Percentiles rank a stretch among this genome's conserved stretches.
Evolutionary conservation across 2,113 vertebrate species (phyloP).

Genomic region (Cynopterus brachyotis): DNA sequence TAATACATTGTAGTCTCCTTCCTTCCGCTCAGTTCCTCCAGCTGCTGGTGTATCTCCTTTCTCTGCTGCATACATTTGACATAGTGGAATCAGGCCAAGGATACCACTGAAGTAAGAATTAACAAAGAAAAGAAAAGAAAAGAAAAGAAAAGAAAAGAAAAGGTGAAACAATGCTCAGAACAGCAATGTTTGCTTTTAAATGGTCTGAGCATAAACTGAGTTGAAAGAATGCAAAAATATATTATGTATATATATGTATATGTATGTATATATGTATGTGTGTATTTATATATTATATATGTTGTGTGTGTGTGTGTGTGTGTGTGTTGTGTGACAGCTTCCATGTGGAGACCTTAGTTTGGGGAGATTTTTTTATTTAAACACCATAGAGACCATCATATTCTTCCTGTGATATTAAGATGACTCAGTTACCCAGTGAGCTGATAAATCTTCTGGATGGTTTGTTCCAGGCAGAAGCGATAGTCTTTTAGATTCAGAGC

Average conservation of each 20-base stretch:
- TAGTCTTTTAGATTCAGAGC: neutral
- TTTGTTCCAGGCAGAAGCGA: neutral
- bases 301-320: too few species aligned
- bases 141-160: neutral
- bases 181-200: neutral
- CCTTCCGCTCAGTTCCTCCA: slow-evolving; percentile 74
- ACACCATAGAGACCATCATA: neutral
- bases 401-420: neutral
- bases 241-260: neutral
- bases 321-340: neutral
- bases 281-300: too few species aligned
- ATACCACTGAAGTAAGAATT: neutral
- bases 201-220: neutral
- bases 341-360: neutral
- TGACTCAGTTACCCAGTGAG: neutral
- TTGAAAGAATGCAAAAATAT: neutral
- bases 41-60: slow-evolving; percentile 74
- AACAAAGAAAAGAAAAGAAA: neutral
- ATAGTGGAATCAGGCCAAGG: slow-evolving; percentile 56
- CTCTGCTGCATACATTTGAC: slow-evolving; percentile 69
- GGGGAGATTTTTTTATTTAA: neutral
- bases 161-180: neutral
- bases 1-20: slow-evolving; percentile 71
- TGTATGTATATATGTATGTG: too few species aligned
- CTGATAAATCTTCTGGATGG: too few species aligned